Evolutionary conservation across 2,797 vertebrate genomes (phyloP), one percentile per base, ranked within the genome.

Genomic region (Vultur gryphus): DNA sequence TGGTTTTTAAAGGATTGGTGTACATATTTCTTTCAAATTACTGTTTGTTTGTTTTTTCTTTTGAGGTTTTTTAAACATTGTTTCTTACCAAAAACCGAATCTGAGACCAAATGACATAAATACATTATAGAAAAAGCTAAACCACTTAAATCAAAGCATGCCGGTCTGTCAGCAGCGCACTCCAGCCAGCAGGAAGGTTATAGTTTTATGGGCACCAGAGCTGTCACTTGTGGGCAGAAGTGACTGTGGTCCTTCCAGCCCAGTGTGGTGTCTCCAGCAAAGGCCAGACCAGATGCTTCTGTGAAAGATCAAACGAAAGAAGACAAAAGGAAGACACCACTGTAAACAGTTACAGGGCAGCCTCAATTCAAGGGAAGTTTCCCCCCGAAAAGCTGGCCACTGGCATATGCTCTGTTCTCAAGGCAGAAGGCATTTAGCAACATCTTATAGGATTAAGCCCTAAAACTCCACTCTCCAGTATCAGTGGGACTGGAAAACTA

Each of bases 291-390:
- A 96, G 95, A 96, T 95, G 94, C 94, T 91, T 92, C 92, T 91
- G 87, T 75, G 90, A 93, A 93, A 96, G 94, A 97, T 96, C 93
- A 97, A 97, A 97, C 46, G 1, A 62, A 92, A n/a, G 77, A 89
- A 58, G 92, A 96, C 95, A 97, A 97, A 96, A 91, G 94, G 92
- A 95, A 95, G 82, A 93, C 78, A 91, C 61, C 87, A 91, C 87
- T 97, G 95, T 96, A 96, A 97, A 93, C 93, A 92, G 91, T 84
- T 75, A 70, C 58, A 84, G 90, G 79, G 87, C 72, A 92, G 87
- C 79, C 82, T 81, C 87, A 62, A 91, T 91, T 87, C 82, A 94
- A 80, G 92, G 39, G 43, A 93, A 84, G 84, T 86, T 94, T 92
- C 62, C 76, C 89, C 49, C 61, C 65, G 13, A 61, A 75, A 79